Percentiles rank a stretch among this genome's conserved stretches.
phyloP scores from a whole-genome alignment of 2,888 invertebrate species.

The Fabriciana adippe region DNA sequence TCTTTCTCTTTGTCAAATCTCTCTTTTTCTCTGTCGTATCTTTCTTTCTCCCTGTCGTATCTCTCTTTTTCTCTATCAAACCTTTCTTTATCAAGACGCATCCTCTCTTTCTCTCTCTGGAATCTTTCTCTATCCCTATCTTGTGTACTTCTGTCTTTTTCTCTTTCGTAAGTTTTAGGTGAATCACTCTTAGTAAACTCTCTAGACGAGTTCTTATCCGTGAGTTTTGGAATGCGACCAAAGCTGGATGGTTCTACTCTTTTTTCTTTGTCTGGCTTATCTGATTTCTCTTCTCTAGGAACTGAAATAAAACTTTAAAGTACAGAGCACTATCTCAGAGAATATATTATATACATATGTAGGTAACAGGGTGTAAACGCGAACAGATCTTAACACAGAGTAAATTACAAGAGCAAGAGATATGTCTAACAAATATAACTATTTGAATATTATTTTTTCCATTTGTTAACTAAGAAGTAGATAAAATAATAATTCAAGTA shows the following conservation, averaged over 20 bases:
- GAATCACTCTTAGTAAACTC: slow-evolving; percentile 49
- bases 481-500: too few species aligned
- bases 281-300: slow-evolving; percentile 56
- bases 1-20: slow-evolving; percentile 48
- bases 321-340: too few species aligned
- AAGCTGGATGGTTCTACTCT: slow-evolving; percentile 60
- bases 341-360: too few species aligned
- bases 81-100: slow-evolving; percentile 48
- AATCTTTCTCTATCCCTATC: slow-evolving; percentile 47
- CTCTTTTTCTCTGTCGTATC: slow-evolving; percentile 50
- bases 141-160: slow-evolving; percentile 51
- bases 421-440: too few species aligned
- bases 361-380: too few species aligned
- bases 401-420: too few species aligned
- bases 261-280: slow-evolving; percentile 62
- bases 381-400: too few species aligned
- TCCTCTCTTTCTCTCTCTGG: slow-evolving; percentile 45
- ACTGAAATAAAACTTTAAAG: slow-evolving; percentile 38
- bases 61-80: slow-evolving; percentile 14
- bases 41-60: slow-evolving; percentile 50
- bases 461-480: too few species aligned
- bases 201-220: slow-evolving; percentile 55
- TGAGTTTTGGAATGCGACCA: slow-evolving; percentile 80
- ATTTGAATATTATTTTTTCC: too few species aligned
- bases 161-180: slow-evolving; percentile 53